phyloP scores from a whole-genome alignment of 2,888 invertebrate species.

The Anthophora plumipes region DNA sequence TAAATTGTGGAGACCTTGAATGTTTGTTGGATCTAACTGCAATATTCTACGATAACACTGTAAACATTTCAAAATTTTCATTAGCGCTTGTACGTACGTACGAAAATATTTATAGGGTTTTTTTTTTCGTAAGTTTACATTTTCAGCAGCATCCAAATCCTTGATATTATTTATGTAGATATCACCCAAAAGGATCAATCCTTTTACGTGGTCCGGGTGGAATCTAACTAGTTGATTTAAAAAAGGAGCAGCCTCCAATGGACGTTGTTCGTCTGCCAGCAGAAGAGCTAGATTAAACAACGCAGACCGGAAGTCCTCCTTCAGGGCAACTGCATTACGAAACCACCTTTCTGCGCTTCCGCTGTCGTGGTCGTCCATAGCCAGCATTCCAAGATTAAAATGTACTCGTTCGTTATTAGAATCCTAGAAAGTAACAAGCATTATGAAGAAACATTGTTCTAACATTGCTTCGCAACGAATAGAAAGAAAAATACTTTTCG shows the following conservation, averaged over 20 bases:
- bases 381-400: conserved; percentile 98
- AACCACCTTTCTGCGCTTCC: conserved; percentile 96
- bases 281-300: conserved; percentile 97
- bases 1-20: conserved; percentile 97
- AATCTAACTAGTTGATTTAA: conserved; percentile 95
- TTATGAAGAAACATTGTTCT: background rate
- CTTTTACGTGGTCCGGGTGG: conserved; percentile 97
- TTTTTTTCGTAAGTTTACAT: conserved; percentile 87
- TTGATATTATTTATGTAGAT: conserved; percentile 98
- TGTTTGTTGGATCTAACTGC: conserved; percentile 94
- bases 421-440: conserved; percentile 84
- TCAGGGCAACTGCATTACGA: conserved; percentile 93
- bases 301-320: conserved; percentile 96
- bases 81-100: background rate
- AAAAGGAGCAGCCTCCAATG: conserved; percentile 96
- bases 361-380: conserved; percentile 97
- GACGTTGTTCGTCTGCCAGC: conserved; percentile 94
- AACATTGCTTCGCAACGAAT: background rate
- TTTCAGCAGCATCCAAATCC: conserved; percentile 96
- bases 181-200: conserved; percentile 96
- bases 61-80: conserved; percentile 71
- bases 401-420: conserved; percentile 94
- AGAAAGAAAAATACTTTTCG: conserved; percentile 86
- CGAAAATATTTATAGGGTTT: background rate
- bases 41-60: conserved; percentile 96